phyloP scores from a whole-genome alignment of 2,113 vertebrate species.

The Picathartes gymnocephalus region DNA sequence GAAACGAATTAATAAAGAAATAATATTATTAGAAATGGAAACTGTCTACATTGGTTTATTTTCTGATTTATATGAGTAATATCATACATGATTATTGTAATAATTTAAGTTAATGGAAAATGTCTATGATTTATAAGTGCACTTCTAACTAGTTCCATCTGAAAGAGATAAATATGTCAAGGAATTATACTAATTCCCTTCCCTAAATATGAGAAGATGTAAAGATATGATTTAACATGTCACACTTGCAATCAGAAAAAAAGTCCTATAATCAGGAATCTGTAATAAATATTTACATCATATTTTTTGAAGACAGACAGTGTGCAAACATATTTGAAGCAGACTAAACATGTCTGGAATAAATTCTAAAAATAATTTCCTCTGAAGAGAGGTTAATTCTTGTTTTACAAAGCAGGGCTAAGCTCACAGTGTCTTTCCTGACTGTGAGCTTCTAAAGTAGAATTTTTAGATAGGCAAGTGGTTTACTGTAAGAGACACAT shows the following conservation, averaged over 20 bases:
- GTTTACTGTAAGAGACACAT: not conserved
- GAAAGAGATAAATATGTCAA: conserved; percentile 40
- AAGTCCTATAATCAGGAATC: not conserved
- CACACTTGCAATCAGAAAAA: conserved; percentile 27
- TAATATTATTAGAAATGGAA: not conserved
- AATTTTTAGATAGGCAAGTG: not conserved
- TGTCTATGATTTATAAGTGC: not conserved
- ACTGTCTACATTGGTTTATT: not conserved
- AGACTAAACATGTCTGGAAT: conserved; percentile 46
- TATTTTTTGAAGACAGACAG: conserved; percentile 1
- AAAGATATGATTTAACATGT: conserved; percentile 26
- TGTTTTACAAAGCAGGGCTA: not conserved
- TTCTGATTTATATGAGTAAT: conserved; percentile 34
- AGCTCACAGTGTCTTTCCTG: not conserved
- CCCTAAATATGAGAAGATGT: not conserved
- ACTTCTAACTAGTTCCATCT: not conserved
- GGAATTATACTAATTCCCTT: conserved; percentile 28
- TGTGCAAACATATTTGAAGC: not conserved
- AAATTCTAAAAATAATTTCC: conserved; percentile 45
- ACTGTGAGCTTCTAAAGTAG: not conserved
- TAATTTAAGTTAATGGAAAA: conserved; percentile 14
- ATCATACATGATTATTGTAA: conserved; percentile 8
- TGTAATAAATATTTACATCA: conserved; percentile 34
- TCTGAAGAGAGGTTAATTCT: conserved; percentile 15
- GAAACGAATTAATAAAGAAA: not conserved